Base-by-base conservation (phyloP, 2,797 vertebrate species). In the Fundulus diaphanus region DNA sequence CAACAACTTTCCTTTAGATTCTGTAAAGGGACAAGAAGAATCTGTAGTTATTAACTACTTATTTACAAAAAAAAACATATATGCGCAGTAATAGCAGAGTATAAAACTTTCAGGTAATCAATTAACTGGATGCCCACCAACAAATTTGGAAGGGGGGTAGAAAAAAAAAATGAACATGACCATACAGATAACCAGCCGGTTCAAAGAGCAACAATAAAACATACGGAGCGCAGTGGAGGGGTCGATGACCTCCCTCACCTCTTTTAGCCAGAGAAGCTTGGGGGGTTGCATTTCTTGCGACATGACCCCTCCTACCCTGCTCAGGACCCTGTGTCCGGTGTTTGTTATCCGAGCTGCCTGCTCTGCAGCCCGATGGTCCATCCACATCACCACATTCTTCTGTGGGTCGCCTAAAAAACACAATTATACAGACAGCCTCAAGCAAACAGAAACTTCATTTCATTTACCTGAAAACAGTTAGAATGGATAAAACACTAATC, bases 211-310 rank as follows among this genome's bases (percentile, higher is more conserved):
- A 70, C 52, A 73, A 77, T 63, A 81, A 83, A 85, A 71, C 49
- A 61, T 1, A 24, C 1, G 61, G 51, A 79, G 78, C 72, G 57
- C 57, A 15, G 54, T 44, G 56, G 51, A 42, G 37, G 71, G 20
- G 56, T 15, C 4, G 37, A 15, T 72, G 87, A 90, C 87, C 88
- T 72, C 40, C 70, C 86, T 91, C 88, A 93, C 98, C 95, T 99
- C 97, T 93, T 98, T 99, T 54, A 99, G 91, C 98, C 98, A 99
- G 67, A 99, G 94, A 77, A 99, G 92, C 87, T 99, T 99, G 0
- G 98, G 98, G 1, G 98, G 97, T 88, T 99, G 98, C 98, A 99
- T 97, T 90, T 99, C 98, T 70, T 97, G 97, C 51, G 98, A 99
- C 98, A 99, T 99, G 86, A 96, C 92, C 0, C 98, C 98, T 0